These are phyloP conservation scores for Psittacula echo DNA, from an alignment of 2,797 vertebrate species.

Conservation along the genomic window DNA sequence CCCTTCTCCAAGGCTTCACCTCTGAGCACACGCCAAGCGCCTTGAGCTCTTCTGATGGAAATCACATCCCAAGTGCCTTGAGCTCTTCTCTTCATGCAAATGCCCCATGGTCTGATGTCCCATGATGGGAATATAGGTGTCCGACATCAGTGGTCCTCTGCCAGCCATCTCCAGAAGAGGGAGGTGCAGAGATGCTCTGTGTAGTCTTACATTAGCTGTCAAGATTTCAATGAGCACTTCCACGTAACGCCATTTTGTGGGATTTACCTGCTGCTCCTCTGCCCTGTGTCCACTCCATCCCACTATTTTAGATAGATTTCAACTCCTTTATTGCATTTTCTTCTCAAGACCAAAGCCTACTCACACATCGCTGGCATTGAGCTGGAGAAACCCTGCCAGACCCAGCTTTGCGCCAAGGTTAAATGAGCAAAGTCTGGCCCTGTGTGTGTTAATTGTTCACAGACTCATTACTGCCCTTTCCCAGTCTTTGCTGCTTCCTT, in stretches of 20 bases:
- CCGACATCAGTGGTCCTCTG: background rate
- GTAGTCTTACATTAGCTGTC: background rate
- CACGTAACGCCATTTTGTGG: background rate
- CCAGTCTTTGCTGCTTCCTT: background rate
- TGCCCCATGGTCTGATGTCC: background rate
- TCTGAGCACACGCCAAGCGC: fast-evolving
- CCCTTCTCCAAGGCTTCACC: background rate
- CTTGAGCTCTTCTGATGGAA: background rate
- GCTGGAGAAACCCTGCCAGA: background rate
- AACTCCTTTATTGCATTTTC: background rate
- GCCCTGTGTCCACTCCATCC: background rate
- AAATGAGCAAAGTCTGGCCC: background rate
- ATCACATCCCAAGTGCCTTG: background rate
- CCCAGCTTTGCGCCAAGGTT: background rate
- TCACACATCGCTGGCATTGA: background rate
- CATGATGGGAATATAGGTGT: background rate
- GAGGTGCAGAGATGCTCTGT: background rate
- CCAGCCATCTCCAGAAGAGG: background rate
- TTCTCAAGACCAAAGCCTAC: background rate
- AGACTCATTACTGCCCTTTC: conserved; percentile 21
- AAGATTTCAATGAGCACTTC: background rate
- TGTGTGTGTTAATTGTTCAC: background rate
- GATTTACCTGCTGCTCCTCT: background rate
- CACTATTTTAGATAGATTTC: background rate
- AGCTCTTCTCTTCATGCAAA: background rate